A percentile compares a stretch with the other conserved stretches of the same genome.
Conservation (phyloP, 2,797 vertebrate species). For the Sternotherus odoratus region DNA sequence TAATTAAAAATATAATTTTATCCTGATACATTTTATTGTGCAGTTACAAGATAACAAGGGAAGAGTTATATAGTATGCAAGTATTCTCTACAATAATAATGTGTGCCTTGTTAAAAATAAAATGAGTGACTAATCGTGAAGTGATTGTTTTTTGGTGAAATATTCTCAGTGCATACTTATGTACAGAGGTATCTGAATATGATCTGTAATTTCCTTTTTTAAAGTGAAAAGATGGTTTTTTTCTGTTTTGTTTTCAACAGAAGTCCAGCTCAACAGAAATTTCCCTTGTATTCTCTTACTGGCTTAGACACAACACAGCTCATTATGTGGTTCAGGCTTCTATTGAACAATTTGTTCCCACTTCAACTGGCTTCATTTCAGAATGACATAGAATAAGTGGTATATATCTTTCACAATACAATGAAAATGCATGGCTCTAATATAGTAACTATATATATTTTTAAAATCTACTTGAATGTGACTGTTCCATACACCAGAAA, state of each 20-base stretch:
- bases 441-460: not conserved
- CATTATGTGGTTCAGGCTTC: not conserved
- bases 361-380: not conserved
- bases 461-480: not conserved
- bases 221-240: not conserved
- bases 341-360: not conserved
- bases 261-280: not conserved
- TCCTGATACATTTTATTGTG: constrained; percentile 68
- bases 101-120: constrained; percentile 33
- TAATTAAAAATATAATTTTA: constrained; percentile 66
- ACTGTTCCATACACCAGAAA: not conserved
- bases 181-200: not conserved
- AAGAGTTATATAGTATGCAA: constrained; percentile 48
- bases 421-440: not conserved
- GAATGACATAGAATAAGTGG: not conserved
- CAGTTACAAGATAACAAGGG: constrained; percentile 61
- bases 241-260: not conserved
- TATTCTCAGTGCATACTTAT: not conserved
- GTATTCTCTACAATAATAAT: constrained; percentile 39
- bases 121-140: not conserved
- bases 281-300: not conserved
- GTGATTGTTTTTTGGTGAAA: constrained; percentile 19
- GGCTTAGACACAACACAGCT: not conserved
- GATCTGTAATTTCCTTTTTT: not conserved
- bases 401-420: not conserved